phyloP scores from a whole-genome alignment of 2,888 invertebrate species.

The Holacanthella duospinosa region DNA sequence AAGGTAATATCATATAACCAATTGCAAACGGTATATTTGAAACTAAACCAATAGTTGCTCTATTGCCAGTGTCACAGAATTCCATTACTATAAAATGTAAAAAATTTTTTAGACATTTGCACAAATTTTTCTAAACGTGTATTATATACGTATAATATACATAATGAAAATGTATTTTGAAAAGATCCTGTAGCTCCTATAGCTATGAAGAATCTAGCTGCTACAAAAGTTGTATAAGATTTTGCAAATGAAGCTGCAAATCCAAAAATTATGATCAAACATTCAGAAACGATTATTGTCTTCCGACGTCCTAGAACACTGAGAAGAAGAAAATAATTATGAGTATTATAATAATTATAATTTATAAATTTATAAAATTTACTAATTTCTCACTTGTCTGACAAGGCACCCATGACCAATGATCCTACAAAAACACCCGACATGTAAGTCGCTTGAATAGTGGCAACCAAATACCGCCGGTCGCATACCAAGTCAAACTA shows the following conservation, averaged over 20 bases:
- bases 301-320: slow-evolving; percentile 31
- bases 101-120: no score
- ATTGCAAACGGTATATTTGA: slow-evolving; percentile 32
- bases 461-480: slow-evolving; percentile 25
- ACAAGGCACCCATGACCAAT: slow-evolving; percentile 26
- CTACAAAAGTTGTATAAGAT: slow-evolving; percentile 21
- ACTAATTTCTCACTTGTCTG: slow-evolving; percentile 26
- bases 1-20: slow-evolving; percentile 30
- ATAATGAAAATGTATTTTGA: slow-evolving; percentile 32
- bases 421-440: slow-evolving; percentile 31
- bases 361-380: not conserved
- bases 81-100: no score
- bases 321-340: no score
- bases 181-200: slow-evolving; percentile 32
- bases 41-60: slow-evolving; percentile 28
- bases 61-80: slow-evolving; percentile 24
- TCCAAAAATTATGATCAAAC: slow-evolving; percentile 21
- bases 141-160: no score
- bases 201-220: slow-evolving; percentile 32
- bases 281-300: slow-evolving; percentile 21
- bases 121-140: no score
- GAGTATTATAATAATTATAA: no score
- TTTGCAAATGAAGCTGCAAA: slow-evolving; percentile 23
- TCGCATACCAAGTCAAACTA: slow-evolving; percentile 33
- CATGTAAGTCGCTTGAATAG: slow-evolving; percentile 33